Evolutionary conservation across 2,113 vertebrate genomes (phyloP), one percentile per base, ranked within the genome.

Genomic region (Brachypteracias leptosomus): DNA sequence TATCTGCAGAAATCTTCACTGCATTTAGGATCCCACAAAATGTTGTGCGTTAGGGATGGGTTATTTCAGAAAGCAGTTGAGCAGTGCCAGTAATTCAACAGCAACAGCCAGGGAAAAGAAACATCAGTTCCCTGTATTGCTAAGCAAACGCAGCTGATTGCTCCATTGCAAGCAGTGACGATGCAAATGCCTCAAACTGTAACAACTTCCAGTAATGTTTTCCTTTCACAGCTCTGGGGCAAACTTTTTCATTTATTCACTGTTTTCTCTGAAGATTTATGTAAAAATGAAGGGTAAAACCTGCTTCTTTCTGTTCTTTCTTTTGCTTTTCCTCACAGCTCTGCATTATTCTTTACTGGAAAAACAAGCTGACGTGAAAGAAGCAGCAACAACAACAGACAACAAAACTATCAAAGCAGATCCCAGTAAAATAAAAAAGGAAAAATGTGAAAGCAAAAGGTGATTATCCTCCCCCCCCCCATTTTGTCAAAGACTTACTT

Each of bases 161-260:
- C 68, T 88, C 24, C 42, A 55, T 59, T 83, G 57, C 62, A 91
- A 90, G 47, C 2, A 0, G 38, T n/a, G 78, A 55, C 1, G 12
- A 85, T 38, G 88, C 86, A 57, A 74, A 91, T 81, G 74, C 89
- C 84, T 95, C 68, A 86, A 87, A 91, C 8, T 67, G 9, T 52
- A 78, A 63, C 38, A 86, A n/a, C 52, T 92, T 84, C 90, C 89
- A 92, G 65, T 35, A 77, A 80, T n/a, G 31, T 77, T 85, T 88
- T 51, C 51, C 36, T 94, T 54, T 84, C 79, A 72, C 47, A 86
- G 38, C 55, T 67, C 78, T 65, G 47, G 47, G 82, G 83, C 11
- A 86, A 88, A 80, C 38, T 52, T 92, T 86, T 96, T 75, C 61
- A 81, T 78, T 86, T 61, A 75, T 67, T 83, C 62, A 59, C 24